These are phyloP conservation scores for Gymnoscopelus microlampas DNA, from an alignment of 2,797 vertebrate genomes.

Conservation along the genomic window DNA sequence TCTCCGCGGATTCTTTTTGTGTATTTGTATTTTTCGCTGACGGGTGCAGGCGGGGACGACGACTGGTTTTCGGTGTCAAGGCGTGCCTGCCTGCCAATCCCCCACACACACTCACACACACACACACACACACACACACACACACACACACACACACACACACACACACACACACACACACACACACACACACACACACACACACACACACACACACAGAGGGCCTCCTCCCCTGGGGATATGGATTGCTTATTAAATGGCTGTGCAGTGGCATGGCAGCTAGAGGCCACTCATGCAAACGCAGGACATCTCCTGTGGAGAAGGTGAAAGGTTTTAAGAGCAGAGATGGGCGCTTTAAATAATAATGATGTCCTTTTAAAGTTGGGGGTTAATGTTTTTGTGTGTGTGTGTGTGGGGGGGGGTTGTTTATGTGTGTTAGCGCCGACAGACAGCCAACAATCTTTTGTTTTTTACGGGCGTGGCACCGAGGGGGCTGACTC, in stretches of 20 bases:
- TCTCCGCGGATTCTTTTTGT: constrained; percentile 30
- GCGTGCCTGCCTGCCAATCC: constrained; percentile 55
- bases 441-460: too few species aligned
- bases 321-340: constrained; percentile 71
- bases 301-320: constrained; percentile 51
- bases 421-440: constrained; percentile 1
- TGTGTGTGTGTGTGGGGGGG: constrained; percentile 16
- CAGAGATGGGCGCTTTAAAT: constrained; percentile 75
- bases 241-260: constrained; percentile 72
- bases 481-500: too few species aligned
- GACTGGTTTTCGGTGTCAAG: constrained; percentile 57
- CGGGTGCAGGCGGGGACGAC: constrained; percentile 52
- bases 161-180: constrained; percentile 42
- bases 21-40: constrained; percentile 64
- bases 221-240: constrained; percentile 62
- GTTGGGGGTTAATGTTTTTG: constrained; percentile 42
- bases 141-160: background rate
- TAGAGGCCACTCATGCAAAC: constrained; percentile 62
- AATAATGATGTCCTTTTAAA: constrained; percentile 73
- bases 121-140: too few species aligned
- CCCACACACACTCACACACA: background rate
- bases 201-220: constrained; percentile 34
- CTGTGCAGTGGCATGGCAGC: constrained; percentile 76
- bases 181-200: constrained; percentile 43
- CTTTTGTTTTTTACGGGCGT: too few species aligned